Conservation (phyloP, 2,113 vertebrate species). For the Tetraodon nigroviridis region DNA sequence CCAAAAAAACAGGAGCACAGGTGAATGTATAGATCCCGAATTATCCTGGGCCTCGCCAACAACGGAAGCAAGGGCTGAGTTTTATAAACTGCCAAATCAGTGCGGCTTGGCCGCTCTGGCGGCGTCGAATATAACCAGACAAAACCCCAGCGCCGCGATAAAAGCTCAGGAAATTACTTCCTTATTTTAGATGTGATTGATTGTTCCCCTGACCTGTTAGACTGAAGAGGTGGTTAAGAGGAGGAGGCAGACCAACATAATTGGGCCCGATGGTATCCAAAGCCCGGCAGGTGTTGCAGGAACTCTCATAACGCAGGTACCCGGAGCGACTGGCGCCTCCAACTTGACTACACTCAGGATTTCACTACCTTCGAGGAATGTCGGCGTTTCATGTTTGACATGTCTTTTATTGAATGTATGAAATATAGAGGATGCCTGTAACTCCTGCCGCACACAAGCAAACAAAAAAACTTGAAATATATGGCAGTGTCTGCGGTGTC, state of each 20-base stretch:
- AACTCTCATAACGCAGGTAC: slow-evolving; percentile 57
- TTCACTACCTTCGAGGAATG: slow-evolving; percentile 67
- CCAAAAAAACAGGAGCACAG: slow-evolving; percentile 21
- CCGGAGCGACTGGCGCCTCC: slow-evolving; percentile 57
- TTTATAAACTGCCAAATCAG: slow-evolving; percentile 37
- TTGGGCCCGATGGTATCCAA: slow-evolving; percentile 73
- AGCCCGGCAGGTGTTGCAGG: slow-evolving; percentile 66
- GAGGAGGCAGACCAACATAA: slow-evolving; percentile 67
- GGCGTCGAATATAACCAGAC: slow-evolving; percentile 59
- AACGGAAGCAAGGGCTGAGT: slow-evolving; percentile 31
- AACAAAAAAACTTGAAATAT: slow-evolving; percentile 2
- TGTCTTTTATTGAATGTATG: slow-evolving; percentile 65
- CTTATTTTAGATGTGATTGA: slow-evolving; percentile 74
- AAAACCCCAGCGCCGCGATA: slow-evolving; percentile 58
- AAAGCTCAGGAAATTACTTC: slow-evolving; percentile 69
- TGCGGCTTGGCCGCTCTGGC: slow-evolving; percentile 32
- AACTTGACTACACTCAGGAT: slow-evolving; percentile 64
- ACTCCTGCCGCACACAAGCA: slow-evolving; percentile 41
- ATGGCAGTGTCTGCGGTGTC: slow-evolving; percentile 27
- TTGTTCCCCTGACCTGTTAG: slow-evolving; percentile 71
- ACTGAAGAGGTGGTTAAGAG: slow-evolving; percentile 68
- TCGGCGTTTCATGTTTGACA: slow-evolving; percentile 58
- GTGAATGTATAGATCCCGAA: slow-evolving; percentile 41
- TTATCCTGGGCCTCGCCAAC: slow-evolving; percentile 33
- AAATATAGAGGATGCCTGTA: slow-evolving; percentile 56